These are phyloP conservation scores for Ammodramus savannarum DNA, from an alignment of 2,113 vertebrate genomes.

Conservation along the genomic window DNA sequence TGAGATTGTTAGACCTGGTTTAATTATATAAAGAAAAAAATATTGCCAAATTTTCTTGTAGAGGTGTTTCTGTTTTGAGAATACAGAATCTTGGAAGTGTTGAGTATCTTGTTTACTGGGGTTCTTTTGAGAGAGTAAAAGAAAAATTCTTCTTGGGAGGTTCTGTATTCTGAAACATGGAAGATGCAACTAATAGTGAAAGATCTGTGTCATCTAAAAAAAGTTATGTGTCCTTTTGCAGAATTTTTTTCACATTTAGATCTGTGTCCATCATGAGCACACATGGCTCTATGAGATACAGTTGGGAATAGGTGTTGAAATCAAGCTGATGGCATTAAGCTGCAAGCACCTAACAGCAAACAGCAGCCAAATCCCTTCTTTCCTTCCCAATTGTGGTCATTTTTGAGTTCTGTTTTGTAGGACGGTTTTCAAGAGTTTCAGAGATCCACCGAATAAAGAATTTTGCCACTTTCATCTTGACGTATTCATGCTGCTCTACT, in stretches of 20 bases:
- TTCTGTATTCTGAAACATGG: background rate
- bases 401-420: background rate
- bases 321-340: background rate
- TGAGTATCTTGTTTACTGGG: background rate
- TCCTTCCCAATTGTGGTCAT: background rate
- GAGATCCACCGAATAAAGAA: constrained; percentile 18
- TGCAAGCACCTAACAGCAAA: background rate
- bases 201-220: background rate
- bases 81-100: background rate
- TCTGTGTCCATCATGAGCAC: background rate
- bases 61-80: background rate
- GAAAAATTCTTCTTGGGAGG: background rate
- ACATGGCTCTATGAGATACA: background rate
- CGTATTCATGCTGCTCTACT: background rate
- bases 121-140: background rate
- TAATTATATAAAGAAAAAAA: background rate
- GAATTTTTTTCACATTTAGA: background rate
- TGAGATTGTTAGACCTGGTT: background rate
- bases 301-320: background rate
- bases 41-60: background rate
- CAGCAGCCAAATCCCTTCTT: background rate
- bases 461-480: constrained; percentile 1
- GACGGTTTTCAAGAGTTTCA: background rate
- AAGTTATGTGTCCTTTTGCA: background rate
- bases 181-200: background rate